Evolutionary conservation across 2,113 vertebrate genomes (phyloP), one percentile per base, ranked within the genome.

Genomic region (Phrynocephalus versicolor): DNA sequence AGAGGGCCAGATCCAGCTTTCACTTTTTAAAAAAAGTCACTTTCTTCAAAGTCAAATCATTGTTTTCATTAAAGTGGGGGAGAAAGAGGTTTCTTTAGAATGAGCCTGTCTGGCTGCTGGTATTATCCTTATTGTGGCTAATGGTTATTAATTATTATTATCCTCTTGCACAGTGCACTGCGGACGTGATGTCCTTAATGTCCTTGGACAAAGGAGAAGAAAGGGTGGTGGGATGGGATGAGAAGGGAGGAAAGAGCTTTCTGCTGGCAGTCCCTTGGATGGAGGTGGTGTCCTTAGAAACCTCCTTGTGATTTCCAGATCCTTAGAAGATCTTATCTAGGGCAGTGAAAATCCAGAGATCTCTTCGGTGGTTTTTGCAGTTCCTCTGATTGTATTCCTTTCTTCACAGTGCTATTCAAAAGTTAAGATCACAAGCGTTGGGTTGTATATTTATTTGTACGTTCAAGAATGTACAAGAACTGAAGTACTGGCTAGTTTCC

Each of bases 31-130:
- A 98, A 98, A 99, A 99, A 99, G 98, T 99, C 98, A 99, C 98
- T 99, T 99, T 99, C 97, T 98, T 99, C 98, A 99, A 99, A 99
- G 98, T 99, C 98, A 99, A 98, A 98, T 98, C 96, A 98, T 96
- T 97, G 96, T 96, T 97, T 97, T 96, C 94, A 96, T 96, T 96
- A 96, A 96, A 97, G 94, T 94, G 83, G 39, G 79, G 89, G 78
- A 69, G 45, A 65, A 73, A 89, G 90, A 93, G 95, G 95, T 93
- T 90, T 91, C 94, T 94, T 94, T 95, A 94, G 95, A 95, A 95
- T 87, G 94, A 95, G 95, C 82, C 94, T 94, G 93, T 94, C 93
- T 92, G 82, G 94, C 94, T 91, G 84, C 96, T 95, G 91, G 94
- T 94, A 94, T 96, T 96, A 95, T 94, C 94, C 94, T 95, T 96